These are phyloP conservation scores for Gortyna flavago DNA, from an alignment of 2,888 invertebrate genomes.

Conservation along the genomic window DNA sequence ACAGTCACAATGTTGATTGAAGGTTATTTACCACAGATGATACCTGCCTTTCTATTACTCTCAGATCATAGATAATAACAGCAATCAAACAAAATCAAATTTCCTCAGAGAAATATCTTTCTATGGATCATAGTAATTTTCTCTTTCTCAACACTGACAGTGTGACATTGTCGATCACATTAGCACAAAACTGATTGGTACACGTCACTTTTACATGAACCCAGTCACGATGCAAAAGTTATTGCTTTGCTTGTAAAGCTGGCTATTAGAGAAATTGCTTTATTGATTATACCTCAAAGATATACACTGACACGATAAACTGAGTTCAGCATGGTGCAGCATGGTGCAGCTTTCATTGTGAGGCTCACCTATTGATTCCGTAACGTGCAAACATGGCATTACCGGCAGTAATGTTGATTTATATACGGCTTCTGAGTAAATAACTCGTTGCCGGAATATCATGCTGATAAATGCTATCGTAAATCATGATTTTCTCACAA, in stretches of 20 bases:
- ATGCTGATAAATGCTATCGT: slow-evolving; percentile 47
- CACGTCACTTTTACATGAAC: slow-evolving; percentile 45
- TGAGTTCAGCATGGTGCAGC: slow-evolving; percentile 23
- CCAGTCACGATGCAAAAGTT: slow-evolving; percentile 57
- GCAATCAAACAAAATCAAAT: slow-evolving; percentile 67
- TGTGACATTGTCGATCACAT: slow-evolving; percentile 61
- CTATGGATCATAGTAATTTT: slow-evolving; percentile 69
- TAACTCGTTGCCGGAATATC: slow-evolving; percentile 49
- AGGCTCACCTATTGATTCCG: slow-evolving; percentile 33
- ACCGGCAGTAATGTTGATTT: slow-evolving; percentile 51
- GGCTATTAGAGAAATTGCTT: slow-evolving; percentile 55
- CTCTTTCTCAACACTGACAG: slow-evolving; percentile 70
- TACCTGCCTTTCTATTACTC: slow-evolving; percentile 59
- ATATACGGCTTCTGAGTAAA: slow-evolving; percentile 44
- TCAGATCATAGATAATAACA: slow-evolving; percentile 66
- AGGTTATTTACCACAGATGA: slow-evolving; percentile 49
- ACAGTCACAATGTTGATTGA: slow-evolving; percentile 37
- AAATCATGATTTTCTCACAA: slow-evolving; percentile 39
- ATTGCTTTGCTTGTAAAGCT: slow-evolving; percentile 48
- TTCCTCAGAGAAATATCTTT: slow-evolving; percentile 68
- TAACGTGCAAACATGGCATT: slow-evolving; percentile 46
- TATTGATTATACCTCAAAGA: slow-evolving; percentile 39
- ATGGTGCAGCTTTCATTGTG: slow-evolving; percentile 35
- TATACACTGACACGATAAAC: slow-evolving; percentile 37
- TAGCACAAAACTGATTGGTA: slow-evolving; percentile 46